Conservation (phyloP, 2,888 invertebrate species). For the Oxyteleia sp. region DNA sequence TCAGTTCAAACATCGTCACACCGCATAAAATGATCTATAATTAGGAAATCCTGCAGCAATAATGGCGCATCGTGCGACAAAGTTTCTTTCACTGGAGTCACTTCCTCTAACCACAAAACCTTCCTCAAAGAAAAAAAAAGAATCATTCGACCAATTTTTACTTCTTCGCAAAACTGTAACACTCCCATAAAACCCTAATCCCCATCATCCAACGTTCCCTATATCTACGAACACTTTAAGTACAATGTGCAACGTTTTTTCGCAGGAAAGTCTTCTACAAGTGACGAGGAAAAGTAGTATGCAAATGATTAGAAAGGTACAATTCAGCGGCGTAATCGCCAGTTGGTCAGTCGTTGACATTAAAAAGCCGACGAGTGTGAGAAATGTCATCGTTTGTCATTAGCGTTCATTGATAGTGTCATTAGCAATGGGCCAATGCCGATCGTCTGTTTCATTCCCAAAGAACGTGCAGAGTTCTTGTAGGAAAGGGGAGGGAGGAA, state of each 20-base stretch:
- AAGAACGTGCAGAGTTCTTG: neutral
- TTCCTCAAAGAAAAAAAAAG: too few relatives aligned
- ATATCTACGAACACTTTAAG: too few relatives aligned
- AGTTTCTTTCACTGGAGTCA: neutral
- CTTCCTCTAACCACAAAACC: too few relatives aligned
- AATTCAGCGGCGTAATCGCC: too few relatives aligned
- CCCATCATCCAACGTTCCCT: too few relatives aligned
- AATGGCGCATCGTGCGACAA: neutral
- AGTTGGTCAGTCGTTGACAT: neutral
- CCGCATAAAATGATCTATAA: slow-evolving; percentile 33
- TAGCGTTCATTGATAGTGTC: neutral
- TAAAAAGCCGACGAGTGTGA: neutral
- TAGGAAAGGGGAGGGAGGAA: too few relatives aligned
- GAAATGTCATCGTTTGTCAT: slow-evolving; percentile 1
- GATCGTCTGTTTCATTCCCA: neutral
- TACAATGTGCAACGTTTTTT: too few relatives aligned
- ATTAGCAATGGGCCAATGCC: neutral
- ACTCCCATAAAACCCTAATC: too few relatives aligned
- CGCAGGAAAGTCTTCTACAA: too few relatives aligned
- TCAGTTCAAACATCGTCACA: slow-evolving; percentile 18
- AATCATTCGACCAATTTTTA: too few relatives aligned
- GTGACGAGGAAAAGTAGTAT: neutral
- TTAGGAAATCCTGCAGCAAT: slow-evolving; percentile 21
- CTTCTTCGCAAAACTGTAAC: too few relatives aligned
- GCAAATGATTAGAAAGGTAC: too few relatives aligned